Base-by-base conservation (phyloP, 1,140 invertebrate species). In the Solen grandis region DNA sequence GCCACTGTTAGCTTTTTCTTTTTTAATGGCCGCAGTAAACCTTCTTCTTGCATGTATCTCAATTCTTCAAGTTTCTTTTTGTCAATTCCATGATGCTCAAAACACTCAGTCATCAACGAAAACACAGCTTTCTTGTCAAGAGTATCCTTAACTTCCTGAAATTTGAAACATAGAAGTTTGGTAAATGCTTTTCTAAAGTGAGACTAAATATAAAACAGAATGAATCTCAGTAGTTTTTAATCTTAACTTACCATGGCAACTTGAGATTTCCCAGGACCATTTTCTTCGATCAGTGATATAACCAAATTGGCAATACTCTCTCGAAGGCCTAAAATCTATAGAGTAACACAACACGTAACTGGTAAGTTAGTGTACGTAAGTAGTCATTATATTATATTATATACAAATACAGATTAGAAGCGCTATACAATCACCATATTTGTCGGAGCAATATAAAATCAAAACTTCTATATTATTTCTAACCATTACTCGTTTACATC, bases 131-230 rank as follows among this genome's bases (percentile, higher is more conserved):
- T 89, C 82, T 92, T 92, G 78, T 92, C 92, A 60, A 92, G 65
- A 3, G 92, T 92, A 81, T 92, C 92, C 76, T 92, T 92, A 8
- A 92, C 90, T 74, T 92, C 92, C 91, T 91, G 72, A 8, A 41
- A 35, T 36, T 59, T 14, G 5, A 33, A 22, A n/a, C 22, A 59
- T 59, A 8, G n/a, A n/a, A n/a, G n/a, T n/a, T n/a, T n/a, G n/a
- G n/a, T n/a, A n/a, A n/a, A n/a, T n/a, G n/a, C n/a, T n/a, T n/a
- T n/a, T n/a, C n/a, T n/a, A n/a, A n/a, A n/a, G n/a, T n/a, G n/a
- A n/a, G n/a, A n/a, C n/a, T n/a, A n/a, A n/a, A n/a, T n/a, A n/a
- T n/a, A n/a, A n/a, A n/a, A n/a, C n/a, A n/a, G n/a, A n/a, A n/a
- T n/a, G n/a, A n/a, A n/a, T n/a, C n/a, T n/a, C n/a, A n/a, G n/a